These are phyloP conservation scores for Strix uralensis DNA, from an alignment of 2,113 vertebrate species.

Conservation along the genomic window DNA sequence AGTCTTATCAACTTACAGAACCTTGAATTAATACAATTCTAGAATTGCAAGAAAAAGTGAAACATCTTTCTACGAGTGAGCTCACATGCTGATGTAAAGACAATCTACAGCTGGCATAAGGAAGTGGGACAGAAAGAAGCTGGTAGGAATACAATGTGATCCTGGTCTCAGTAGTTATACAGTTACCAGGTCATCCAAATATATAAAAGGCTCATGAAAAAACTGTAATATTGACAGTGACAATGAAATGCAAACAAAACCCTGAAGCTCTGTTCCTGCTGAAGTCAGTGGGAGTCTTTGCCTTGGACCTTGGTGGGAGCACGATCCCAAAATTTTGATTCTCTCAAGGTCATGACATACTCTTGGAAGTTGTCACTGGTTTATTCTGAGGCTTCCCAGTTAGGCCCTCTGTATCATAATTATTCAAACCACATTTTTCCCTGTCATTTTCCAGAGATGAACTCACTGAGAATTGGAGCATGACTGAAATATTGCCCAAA, in stretches of 20 bases:
- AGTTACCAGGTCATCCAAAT: background rate
- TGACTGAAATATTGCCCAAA: background rate
- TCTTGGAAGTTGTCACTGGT: background rate
- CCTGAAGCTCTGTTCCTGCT: background rate
- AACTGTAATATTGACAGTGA: background rate
- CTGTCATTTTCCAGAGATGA: background rate
- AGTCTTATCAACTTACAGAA: background rate
- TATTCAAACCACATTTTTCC: background rate
- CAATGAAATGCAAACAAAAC: background rate
- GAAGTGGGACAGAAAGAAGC: background rate
- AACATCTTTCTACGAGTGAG: background rate
- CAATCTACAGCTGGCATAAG: background rate
- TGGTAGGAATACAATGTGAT: background rate
- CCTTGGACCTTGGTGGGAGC: background rate
- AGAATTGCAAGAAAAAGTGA: background rate
- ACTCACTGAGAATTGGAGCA: background rate
- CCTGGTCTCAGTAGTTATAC: background rate
- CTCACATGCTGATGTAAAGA: background rate
- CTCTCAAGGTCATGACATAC: background rate
- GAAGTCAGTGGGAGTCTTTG: background rate
- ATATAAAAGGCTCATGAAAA: background rate
- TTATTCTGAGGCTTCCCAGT: background rate
- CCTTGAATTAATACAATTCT: background rate
- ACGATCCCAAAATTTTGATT: rapidly evolving
- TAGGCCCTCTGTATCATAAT: background rate